Evolutionary conservation across 2,888 invertebrate genomes (phyloP), one percentile per base, ranked within the genome.

Genomic region (Crematogaster levior): DNA sequence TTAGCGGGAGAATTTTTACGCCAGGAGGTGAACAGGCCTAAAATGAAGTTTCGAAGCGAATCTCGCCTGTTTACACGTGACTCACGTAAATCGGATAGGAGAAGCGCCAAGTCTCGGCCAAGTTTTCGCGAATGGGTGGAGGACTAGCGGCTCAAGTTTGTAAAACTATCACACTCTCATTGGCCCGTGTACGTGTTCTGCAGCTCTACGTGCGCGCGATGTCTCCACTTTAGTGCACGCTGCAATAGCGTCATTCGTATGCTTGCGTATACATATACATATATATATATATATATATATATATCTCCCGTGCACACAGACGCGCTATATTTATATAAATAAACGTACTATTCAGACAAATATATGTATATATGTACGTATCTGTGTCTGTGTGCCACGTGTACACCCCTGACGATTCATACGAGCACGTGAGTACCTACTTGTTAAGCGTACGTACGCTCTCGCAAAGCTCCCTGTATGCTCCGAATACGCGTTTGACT

Each of bases 81-180:
- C 68, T 80, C 80, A 63, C 82, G 82, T 72, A 83, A 83, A 83
- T 83, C 80, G 82, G 61, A 80, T 74, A 63, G 70, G 60, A 21
- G 60, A 66, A 75, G 61, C 21, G 66, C 46, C 27, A 77, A 75
- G 77, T 82, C 82, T 63, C 48, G 63, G 34, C 46, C 51, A 83
- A 83, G 79, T 83, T 83, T 83, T 70, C 68, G 61, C 79, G 72
- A 61, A 70, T 77, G 65, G 65, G 34, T 48, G 53, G 77, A 77
- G 68, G 65, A 73, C 51, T 61, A 48, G 63, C 18, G 63, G 43
- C 30, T 61, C 40, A 51, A 74, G 81, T 73, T 74, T 75, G 75
- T 74, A 81, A 74, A 74, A 81, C 75, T 53, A 61, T 73, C 81
- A 61, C 81, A 74, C 61, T 81, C 81, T 73, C 73, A 48, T 73